Percentiles rank a stretch among this genome's conserved stretches.
Evolutionary conservation across 2,113 vertebrate species (phyloP).

Genomic region (Triplophysa rosa): DNA sequence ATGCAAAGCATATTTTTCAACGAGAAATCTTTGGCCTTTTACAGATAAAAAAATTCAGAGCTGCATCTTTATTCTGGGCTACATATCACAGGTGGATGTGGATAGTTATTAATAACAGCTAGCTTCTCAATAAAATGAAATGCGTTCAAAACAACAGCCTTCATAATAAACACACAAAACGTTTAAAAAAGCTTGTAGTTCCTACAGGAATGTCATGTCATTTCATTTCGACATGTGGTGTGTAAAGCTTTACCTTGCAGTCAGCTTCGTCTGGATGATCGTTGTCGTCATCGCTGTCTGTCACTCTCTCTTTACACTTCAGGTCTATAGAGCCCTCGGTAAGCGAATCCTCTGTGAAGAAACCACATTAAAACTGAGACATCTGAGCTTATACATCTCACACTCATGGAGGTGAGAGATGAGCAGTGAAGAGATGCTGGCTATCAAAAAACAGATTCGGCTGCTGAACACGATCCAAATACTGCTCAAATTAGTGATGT

Average conservation of each 20-base stretch:
- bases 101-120: too few species aligned
- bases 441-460: background rate
- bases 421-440: background rate
- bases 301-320: conserved; percentile 90
- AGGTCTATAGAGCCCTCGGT: conserved; percentile 84
- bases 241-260: conserved; percentile 73
- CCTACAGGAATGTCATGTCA: background rate
- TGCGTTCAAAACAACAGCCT: too few species aligned
- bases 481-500: too few species aligned
- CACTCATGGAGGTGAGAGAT: background rate
- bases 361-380: conserved; percentile 9
- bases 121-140: too few species aligned
- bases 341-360: conserved; percentile 79
- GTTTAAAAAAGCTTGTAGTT: background rate
- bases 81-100: background rate
- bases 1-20: conserved; percentile 4
- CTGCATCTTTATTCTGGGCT: background rate
- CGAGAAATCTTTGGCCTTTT: background rate
- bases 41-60: background rate
- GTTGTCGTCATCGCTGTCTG: conserved; percentile 85
- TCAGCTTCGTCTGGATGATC: conserved; percentile 79
- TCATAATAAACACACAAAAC: too few species aligned
- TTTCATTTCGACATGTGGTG: background rate
- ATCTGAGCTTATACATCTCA: background rate
- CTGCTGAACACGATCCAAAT: too few species aligned